These are phyloP conservation scores for Podarcis muralis DNA, from an alignment of 2,113 vertebrate genomes.

Conservation along the genomic window DNA sequence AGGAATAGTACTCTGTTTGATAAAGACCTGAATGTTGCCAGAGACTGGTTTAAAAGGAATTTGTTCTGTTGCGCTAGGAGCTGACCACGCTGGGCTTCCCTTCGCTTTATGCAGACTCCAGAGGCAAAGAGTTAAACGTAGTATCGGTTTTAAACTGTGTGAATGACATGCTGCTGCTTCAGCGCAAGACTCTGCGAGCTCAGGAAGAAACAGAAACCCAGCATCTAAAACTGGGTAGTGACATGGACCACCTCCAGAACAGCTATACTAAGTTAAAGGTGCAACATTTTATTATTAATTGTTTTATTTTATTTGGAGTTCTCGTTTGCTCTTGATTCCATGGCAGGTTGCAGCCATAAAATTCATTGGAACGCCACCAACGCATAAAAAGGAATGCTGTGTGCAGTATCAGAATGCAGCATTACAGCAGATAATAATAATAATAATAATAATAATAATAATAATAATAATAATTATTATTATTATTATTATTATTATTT, in stretches of 20 bases:
- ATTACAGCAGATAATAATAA: too few relatives aligned
- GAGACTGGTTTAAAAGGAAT: background rate
- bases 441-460: too few relatives aligned
- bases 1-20: background rate
- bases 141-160: constrained; percentile 86
- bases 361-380: too few relatives aligned
- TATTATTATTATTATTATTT: too few relatives aligned
- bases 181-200: constrained; percentile 81
- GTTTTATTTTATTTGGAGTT: too few relatives aligned
- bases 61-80: constrained; percentile 78
- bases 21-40: background rate
- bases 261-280: constrained; percentile 91
- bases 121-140: constrained; percentile 78
- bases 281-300: constrained; percentile 18
- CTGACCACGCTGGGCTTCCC: constrained; percentile 86
- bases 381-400: too few relatives aligned
- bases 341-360: too few relatives aligned
- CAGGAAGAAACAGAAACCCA: constrained; percentile 89
- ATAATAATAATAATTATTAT: too few relatives aligned
- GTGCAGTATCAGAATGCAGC: too few relatives aligned
- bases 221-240: constrained; percentile 87
- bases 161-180: constrained; percentile 88
- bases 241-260: constrained; percentile 90
- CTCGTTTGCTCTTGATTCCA: too few relatives aligned
- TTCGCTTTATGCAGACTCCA: constrained; percentile 80